Percentiles rank a stretch among this genome's conserved stretches.
phyloP scores from a whole-genome alignment of 1,140 invertebrate genomes.

The Goniozus legneri region DNA sequence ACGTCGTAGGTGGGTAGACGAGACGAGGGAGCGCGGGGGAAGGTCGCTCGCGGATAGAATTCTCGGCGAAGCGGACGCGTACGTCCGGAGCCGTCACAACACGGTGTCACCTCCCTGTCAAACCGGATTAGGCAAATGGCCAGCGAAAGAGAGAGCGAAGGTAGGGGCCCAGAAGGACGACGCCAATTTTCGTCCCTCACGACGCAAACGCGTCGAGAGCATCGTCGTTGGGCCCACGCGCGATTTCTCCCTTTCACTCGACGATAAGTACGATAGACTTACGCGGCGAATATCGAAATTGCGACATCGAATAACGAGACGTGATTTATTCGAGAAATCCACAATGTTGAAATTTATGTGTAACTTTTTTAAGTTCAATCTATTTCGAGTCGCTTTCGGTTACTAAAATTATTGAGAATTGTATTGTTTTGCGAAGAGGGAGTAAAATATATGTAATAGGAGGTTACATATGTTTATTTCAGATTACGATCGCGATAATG shows the following conservation, averaged over 20 bases:
- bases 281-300: conserved; percentile 13
- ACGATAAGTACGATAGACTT: conserved; percentile 10
- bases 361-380: too few relatives aligned
- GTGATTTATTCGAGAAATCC: too few relatives aligned
- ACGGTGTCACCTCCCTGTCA: conserved; percentile 38
- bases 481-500: too few relatives aligned
- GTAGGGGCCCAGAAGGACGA: too few relatives aligned
- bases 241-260: conserved; percentile 15
- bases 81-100: conserved; percentile 34
- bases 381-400: too few relatives aligned
- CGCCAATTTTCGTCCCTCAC: too few relatives aligned
- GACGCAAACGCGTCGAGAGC: conserved; percentile 1
- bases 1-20: conserved; percentile 1
- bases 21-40: background rate
- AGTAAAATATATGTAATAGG: too few relatives aligned
- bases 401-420: too few relatives aligned
- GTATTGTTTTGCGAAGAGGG: too few relatives aligned
- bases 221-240: conserved; percentile 5
- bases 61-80: conserved; percentile 14
- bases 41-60: conserved; percentile 19
- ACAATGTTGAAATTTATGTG: too few relatives aligned
- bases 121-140: conserved; percentile 35
- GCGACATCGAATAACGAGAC: conserved; percentile 19
- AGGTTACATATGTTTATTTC: too few relatives aligned
- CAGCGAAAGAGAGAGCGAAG: conserved; percentile 14